These are phyloP conservation scores for Zaprionus capensis DNA, from an alignment of 1,140 invertebrate species.

Conservation along the genomic window DNA sequence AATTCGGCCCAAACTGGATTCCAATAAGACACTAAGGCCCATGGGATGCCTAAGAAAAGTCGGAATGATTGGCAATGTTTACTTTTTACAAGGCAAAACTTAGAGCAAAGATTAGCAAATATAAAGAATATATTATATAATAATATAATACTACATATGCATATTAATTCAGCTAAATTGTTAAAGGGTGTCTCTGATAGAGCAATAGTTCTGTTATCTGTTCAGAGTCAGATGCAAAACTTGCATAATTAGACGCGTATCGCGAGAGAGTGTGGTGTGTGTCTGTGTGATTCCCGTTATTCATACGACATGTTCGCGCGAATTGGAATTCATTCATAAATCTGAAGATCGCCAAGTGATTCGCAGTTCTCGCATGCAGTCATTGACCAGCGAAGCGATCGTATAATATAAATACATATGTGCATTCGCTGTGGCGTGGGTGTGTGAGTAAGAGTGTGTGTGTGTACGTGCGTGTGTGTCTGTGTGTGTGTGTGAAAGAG, in stretches of 20 bases:
- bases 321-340: slow-evolving; percentile 42
- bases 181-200: not conserved
- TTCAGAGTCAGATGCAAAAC: not conserved
- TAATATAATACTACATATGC: too few relatives aligned
- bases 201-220: not conserved
- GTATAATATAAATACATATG: not conserved
- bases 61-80: too few relatives aligned
- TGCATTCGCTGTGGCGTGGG: not conserved
- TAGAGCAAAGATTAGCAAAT: too few relatives aligned
- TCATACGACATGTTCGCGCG: slow-evolving; percentile 1
- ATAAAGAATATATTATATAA: too few relatives aligned
- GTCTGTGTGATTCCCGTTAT: not conserved
- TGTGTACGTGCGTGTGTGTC: not conserved
- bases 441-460: not conserved
- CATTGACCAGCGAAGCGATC: slow-evolving; percentile 27
- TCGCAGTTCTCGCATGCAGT: slow-evolving; percentile 7
- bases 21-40: too few relatives aligned
- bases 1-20: too few relatives aligned
- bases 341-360: slow-evolving; percentile 6
- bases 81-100: not conserved
- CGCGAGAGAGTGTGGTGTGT: not conserved
- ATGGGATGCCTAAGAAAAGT: too few relatives aligned
- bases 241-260: slow-evolving; percentile 3
- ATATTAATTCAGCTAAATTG: not conserved
- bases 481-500: not conserved